These are phyloP conservation scores for Sebastes minor DNA, from an alignment of 2,797 vertebrate genomes.

Conservation along the genomic window DNA sequence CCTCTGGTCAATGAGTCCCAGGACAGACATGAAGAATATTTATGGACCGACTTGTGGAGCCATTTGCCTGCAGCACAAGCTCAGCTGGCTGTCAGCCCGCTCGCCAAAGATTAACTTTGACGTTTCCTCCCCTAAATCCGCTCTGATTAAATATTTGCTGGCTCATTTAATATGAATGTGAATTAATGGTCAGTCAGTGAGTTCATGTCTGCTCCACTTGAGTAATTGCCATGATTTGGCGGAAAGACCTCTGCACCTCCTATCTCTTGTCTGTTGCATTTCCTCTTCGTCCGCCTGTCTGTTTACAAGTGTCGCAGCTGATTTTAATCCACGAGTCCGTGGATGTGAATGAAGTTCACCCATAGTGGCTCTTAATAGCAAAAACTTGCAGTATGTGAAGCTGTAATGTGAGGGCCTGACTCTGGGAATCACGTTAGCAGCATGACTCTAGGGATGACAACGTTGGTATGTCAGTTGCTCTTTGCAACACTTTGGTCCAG, in stretches of 20 bases:
- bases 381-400: not conserved
- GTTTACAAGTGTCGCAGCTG: not conserved
- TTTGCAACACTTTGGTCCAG: not conserved
- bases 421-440: not conserved
- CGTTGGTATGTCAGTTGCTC: not conserved
- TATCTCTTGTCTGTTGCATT: constrained; percentile 13
- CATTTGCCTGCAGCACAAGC: constrained; percentile 49
- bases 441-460: not conserved
- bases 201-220: constrained; percentile 42
- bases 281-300: constrained; percentile 7
- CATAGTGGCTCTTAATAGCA: not conserved
- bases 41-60: constrained; percentile 59
- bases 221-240: constrained; percentile 52
- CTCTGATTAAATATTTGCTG: constrained; percentile 73
- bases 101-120: constrained; percentile 72
- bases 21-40: constrained; percentile 67
- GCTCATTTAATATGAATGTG: constrained; percentile 73
- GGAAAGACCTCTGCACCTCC: constrained; percentile 15
- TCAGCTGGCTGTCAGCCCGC: constrained; percentile 41
- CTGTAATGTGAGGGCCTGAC: not conserved
- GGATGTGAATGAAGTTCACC: not conserved
- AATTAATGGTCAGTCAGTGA: constrained; percentile 67
- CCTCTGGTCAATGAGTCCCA: constrained; percentile 45
- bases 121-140: constrained; percentile 57
- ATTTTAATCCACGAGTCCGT: not conserved